Evolutionary conservation across 2,888 invertebrate genomes (phyloP).

Genomic region (Ophion obscuratus): DNA sequence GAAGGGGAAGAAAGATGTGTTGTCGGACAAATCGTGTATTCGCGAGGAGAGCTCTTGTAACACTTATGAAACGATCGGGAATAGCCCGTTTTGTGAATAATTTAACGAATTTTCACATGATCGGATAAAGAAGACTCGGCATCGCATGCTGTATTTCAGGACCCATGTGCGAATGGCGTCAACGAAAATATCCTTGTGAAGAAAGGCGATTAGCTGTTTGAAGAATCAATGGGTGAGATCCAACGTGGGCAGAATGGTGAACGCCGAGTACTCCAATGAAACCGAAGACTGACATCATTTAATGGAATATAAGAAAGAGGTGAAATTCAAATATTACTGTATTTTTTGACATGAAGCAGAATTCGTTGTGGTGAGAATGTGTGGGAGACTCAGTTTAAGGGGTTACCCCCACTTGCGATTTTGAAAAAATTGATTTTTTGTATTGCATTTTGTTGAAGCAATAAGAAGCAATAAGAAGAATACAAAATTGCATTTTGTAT

Average conservation of each 20-base stretch:
- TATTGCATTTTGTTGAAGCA: no score
- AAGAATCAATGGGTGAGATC: neutral
- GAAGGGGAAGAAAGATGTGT: conserved; percentile 3
- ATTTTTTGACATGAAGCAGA: neutral
- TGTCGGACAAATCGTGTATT: conserved; percentile 44
- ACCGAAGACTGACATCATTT: neutral
- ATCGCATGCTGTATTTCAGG: conserved; percentile 34
- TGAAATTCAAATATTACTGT: neutral
- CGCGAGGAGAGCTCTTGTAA: conserved; percentile 46
- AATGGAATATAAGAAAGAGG: neutral
- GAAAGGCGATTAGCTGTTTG: conserved; percentile 8
- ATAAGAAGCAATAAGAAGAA: no score
- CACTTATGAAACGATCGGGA: conserved; percentile 56
- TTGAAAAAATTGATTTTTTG: no score
- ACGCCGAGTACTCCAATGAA: neutral
- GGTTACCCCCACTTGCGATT: no score
- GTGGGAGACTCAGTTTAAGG: neutral
- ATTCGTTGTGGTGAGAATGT: neutral
- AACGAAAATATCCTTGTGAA: conserved; percentile 18
- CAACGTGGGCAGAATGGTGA: no score
- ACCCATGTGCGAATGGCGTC: conserved; percentile 13
- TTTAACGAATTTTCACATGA: conserved; percentile 54
- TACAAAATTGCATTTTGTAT: no score
- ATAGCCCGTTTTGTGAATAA: conserved; percentile 58
- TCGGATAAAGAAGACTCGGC: conserved; percentile 16